Conservation (phyloP, 2,888 invertebrate genomes). For the Argynnis bischoffii region DNA sequence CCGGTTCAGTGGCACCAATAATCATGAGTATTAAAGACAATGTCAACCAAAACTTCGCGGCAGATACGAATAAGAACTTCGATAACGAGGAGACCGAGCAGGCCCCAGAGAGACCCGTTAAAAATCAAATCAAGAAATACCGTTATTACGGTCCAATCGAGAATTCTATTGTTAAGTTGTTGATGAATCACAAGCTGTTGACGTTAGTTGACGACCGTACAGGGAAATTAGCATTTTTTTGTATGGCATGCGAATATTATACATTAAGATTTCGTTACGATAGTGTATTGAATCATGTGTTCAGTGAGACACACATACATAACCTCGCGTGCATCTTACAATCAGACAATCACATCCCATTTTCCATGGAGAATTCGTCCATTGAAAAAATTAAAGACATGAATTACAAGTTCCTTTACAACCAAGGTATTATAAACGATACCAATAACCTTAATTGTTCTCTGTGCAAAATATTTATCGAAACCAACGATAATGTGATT, state of each 20-base stretch:
- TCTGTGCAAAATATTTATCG: constrained; percentile 60
- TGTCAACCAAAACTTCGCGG: constrained; percentile 73
- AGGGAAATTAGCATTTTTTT: constrained; percentile 75
- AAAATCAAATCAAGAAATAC: constrained; percentile 69
- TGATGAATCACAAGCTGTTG: constrained; percentile 66
- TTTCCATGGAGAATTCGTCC: constrained; percentile 56
- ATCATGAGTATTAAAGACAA: constrained; percentile 79
- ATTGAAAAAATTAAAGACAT: constrained; percentile 67
- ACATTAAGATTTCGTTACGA: constrained; percentile 74
- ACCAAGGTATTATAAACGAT: constrained; percentile 56
- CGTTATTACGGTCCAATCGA: constrained; percentile 76
- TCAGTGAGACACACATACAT: constrained; percentile 70
- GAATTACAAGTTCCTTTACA: constrained; percentile 65
- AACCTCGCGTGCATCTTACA: constrained; percentile 69
- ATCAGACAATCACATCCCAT: constrained; percentile 67
- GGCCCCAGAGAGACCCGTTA: constrained; percentile 59
- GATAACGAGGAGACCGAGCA: constrained; percentile 72
- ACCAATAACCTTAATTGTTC: constrained; percentile 54
- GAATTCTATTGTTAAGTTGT: constrained; percentile 61
- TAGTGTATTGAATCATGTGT: constrained; percentile 74
- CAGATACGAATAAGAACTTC: constrained; percentile 70
- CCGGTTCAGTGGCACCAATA: constrained; percentile 73
- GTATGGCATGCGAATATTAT: constrained; percentile 76
- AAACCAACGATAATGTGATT: constrained; percentile 58
- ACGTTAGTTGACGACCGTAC: constrained; percentile 73